Evolutionary conservation across 2,888 invertebrate species (phyloP).

Genomic region (Psylliodes chrysocephalus): DNA sequence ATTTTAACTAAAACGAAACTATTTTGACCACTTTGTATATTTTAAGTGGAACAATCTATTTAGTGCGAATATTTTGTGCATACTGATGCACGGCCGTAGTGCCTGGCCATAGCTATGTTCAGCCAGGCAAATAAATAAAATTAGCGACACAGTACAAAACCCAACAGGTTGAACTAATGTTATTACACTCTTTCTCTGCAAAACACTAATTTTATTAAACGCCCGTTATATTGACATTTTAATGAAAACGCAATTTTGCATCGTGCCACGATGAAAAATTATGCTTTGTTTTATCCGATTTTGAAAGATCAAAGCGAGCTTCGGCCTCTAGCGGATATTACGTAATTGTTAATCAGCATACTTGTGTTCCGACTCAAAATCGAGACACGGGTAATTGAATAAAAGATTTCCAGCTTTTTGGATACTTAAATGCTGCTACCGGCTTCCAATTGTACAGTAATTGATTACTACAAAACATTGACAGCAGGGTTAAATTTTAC

Average conservation of each 20-base stretch:
- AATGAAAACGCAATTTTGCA: constrained; percentile 61
- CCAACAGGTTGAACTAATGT: constrained; percentile 59
- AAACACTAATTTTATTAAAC: constrained; percentile 62
- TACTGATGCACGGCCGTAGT: no score
- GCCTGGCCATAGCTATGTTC: background rate
- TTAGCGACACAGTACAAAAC: constrained; percentile 54
- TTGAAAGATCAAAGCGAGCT: constrained; percentile 55
- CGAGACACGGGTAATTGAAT: constrained; percentile 50
- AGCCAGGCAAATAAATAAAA: constrained; percentile 52
- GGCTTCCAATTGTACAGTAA: constrained; percentile 40
- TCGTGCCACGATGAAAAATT: constrained; percentile 55
- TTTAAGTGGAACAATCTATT: no score
- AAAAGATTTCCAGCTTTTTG: constrained; percentile 48
- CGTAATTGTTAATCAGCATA: constrained; percentile 53
- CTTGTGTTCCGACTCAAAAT: constrained; percentile 42
- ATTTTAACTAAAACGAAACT: no score
- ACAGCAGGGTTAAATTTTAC: background rate
- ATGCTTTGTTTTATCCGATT: constrained; percentile 54
- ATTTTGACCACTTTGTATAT: no score
- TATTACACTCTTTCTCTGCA: constrained; percentile 56
- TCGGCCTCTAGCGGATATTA: constrained; percentile 47
- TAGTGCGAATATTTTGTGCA: no score
- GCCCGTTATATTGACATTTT: constrained; percentile 61
- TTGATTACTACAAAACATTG: constrained; percentile 27
- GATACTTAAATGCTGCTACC: constrained; percentile 38